Conservation (phyloP, 1,140 invertebrate genomes). For the Melipona quadrifasciata region DNA sequence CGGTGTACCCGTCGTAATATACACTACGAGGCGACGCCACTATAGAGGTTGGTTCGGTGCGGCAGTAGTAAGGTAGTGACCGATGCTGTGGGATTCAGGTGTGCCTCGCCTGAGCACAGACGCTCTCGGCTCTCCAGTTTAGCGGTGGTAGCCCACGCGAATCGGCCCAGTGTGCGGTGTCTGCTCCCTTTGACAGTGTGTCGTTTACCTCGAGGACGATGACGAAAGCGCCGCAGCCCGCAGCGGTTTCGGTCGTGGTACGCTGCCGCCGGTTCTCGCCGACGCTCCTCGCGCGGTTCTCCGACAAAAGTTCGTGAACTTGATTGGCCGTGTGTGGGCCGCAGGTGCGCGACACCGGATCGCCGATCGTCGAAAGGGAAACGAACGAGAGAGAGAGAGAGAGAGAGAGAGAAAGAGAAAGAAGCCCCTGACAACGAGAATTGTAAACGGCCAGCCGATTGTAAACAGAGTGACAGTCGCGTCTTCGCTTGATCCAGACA, state of each 20-base stretch:
- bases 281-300: background rate
- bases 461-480: conserved; percentile 13
- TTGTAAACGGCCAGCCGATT: too few relatives aligned
- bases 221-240: conserved; percentile 3
- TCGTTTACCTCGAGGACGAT: conserved; percentile 42
- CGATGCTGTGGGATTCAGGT: conserved; percentile 64
- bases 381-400: background rate
- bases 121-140: conserved; percentile 61
- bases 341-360: background rate
- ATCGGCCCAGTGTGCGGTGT: conserved; percentile 42
- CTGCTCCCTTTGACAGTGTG: conserved; percentile 36
- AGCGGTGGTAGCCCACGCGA: conserved; percentile 71
- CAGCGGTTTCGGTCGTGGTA: background rate
- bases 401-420: too few relatives aligned
- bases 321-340: background rate
- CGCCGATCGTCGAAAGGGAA: background rate
- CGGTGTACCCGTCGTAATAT: conserved; percentile 52
- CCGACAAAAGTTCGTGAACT: conserved; percentile 25
- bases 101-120: conserved; percentile 51
- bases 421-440: background rate
- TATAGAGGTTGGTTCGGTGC: conserved; percentile 45
- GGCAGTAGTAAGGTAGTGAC: conserved; percentile 64
- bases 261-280: background rate
- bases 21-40: conserved; percentile 46
- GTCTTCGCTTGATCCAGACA: background rate